Evolutionary conservation across 2,888 invertebrate species (phyloP).

Genomic region (Tenodera sinensis): DNA sequence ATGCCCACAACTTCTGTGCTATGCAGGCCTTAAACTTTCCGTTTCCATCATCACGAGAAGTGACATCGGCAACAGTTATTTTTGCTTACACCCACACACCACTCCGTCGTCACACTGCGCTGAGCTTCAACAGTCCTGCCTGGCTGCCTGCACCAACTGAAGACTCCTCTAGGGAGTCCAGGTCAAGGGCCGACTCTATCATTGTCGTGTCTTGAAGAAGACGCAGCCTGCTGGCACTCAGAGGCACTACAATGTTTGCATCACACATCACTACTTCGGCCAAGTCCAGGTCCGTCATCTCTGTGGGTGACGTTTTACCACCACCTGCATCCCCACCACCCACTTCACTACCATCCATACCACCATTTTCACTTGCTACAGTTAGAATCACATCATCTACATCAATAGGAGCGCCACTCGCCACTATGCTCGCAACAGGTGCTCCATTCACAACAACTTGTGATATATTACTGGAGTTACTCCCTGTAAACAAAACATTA

Average conservation of each 20-base stretch:
- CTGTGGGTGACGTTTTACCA: slow-evolving; percentile 1
- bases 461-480: slow-evolving; percentile 62
- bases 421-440: not conserved
- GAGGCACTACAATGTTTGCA: slow-evolving; percentile 35
- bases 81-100: slow-evolving; percentile 11
- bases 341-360: not conserved
- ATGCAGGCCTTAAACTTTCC: not conserved
- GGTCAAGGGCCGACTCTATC: slow-evolving; percentile 85
- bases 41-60: not conserved
- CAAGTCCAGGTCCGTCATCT: slow-evolving; percentile 20
- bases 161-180: slow-evolving; percentile 78
- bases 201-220: slow-evolving; percentile 83
- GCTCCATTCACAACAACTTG: slow-evolving; percentile 49
- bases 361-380: not conserved
- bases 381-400: slow-evolving; percentile 11
- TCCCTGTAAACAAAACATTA: slow-evolving; percentile 49
- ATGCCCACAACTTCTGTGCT: not conserved
- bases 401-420: not conserved
- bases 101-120: slow-evolving; percentile 19
- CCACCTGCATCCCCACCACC: not conserved
- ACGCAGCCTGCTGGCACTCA: slow-evolving; percentile 70
- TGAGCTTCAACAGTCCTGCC: slow-evolving; percentile 58
- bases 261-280: slow-evolving; percentile 24
- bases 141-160: slow-evolving; percentile 62
- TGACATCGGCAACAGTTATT: not conserved